Evolutionary conservation across 2,888 invertebrate genomes (phyloP).

Genomic region (Aleiodes alternator): DNA sequence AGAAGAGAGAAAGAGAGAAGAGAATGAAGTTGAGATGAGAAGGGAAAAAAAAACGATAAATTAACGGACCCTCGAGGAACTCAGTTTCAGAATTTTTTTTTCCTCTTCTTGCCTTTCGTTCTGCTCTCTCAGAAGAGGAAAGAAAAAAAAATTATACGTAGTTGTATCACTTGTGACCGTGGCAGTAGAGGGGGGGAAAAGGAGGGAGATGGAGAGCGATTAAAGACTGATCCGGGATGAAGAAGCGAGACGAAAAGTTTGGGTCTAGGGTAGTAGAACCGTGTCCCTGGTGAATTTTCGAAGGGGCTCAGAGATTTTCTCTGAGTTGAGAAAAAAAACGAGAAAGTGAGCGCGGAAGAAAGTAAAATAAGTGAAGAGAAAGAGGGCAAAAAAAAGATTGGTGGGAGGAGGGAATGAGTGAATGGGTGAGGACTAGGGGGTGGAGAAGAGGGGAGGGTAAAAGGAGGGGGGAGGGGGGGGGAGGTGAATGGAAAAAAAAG

Average conservation of each 20-base stretch:
- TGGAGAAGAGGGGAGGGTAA: conserved; percentile 12
- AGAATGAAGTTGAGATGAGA: background rate
- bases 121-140: background rate
- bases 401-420: conserved; percentile 38
- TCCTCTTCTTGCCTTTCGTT: background rate
- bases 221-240: conserved; percentile 69
- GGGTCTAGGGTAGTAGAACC: conserved; percentile 55
- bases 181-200: background rate
- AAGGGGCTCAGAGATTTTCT: conserved; percentile 58
- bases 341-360: conserved; percentile 30
- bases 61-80: conserved; percentile 28
- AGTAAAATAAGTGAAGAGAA: conserved; percentile 35
- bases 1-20: background rate
- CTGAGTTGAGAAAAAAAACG: conserved; percentile 52
- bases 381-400: conserved; percentile 31
- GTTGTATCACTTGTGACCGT: conserved; percentile 27
- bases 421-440: conserved; percentile 26
- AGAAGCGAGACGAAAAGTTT: conserved; percentile 68
- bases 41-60: conserved; percentile 8
- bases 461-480: background rate
- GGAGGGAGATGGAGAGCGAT: conserved; percentile 61
- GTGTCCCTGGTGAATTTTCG: conserved; percentile 53
- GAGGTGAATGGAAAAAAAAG: conserved; percentile 29
- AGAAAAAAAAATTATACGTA: conserved; percentile 10
- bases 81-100: conserved; percentile 27